Conservation (phyloP, 2,113 vertebrate genomes). For the Lophochroa leadbeateri region DNA sequence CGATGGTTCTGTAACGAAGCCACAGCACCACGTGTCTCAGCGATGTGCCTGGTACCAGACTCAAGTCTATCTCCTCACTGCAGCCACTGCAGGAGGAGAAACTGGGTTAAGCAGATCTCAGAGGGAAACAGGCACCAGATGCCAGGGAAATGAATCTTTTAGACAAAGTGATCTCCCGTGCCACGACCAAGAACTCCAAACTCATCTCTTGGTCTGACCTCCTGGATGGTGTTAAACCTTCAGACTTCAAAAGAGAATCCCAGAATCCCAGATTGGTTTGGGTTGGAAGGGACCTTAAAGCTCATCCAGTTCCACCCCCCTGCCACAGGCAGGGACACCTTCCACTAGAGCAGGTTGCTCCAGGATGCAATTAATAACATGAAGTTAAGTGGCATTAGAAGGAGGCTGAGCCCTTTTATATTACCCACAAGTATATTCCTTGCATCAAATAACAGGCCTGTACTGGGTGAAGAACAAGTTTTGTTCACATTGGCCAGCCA, state of each 20-base stretch:
- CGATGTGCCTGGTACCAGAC: not conserved
- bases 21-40: rapidly evolving
- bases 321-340: not conserved
- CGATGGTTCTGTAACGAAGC: rapidly evolving
- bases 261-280: not conserved
- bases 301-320: not conserved
- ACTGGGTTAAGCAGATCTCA: not conserved
- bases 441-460: not conserved
- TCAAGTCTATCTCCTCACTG: not conserved
- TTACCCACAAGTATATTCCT: not conserved
- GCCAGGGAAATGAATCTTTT: not conserved
- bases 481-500: not conserved
- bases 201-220: not conserved
- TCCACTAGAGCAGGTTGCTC: not conserved
- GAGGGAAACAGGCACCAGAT: not conserved
- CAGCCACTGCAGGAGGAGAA: not conserved
- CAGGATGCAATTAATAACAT: not conserved
- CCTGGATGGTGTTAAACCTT: rapidly evolving
- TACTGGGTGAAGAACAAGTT: not conserved
- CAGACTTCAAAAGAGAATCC: not conserved
- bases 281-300: not conserved
- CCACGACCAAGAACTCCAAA: not conserved
- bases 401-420: not conserved
- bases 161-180: not conserved
- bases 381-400: rapidly evolving